Percentiles rank a stretch among this genome's conserved stretches.
These are phyloP conservation scores for Phaetusa simplex DNA, from an alignment of 2,113 vertebrate species.

Conservation along the genomic window DNA sequence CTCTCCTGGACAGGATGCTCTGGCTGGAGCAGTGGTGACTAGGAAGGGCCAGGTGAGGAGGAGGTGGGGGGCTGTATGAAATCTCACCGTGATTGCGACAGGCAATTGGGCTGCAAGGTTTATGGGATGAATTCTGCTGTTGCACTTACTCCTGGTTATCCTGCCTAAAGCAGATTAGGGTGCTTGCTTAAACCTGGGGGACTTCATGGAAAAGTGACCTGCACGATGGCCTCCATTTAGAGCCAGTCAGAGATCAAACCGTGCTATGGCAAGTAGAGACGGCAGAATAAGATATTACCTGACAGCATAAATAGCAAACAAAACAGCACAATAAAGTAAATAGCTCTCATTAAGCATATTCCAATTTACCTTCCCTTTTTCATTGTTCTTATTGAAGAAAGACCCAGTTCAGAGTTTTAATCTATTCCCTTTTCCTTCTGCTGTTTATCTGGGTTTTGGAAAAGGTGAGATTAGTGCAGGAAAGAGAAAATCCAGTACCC, in stretches of 20 bases:
- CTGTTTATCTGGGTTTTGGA: neutral
- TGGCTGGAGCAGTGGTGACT: neutral
- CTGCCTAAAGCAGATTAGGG: neutral
- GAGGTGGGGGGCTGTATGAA: neutral
- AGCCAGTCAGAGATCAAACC: neutral
- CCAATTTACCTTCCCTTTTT: neutral
- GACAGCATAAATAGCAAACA: neutral
- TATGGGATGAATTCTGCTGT: neutral
- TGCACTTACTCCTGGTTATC: neutral
- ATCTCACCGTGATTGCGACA: neutral
- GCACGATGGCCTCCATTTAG: neutral
- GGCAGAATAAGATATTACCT: neutral
- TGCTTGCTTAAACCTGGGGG: neutral
- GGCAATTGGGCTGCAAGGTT: neutral
- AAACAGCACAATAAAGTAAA: neutral
- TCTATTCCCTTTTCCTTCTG: neutral
- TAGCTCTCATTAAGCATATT: neutral
- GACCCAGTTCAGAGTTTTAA: neutral
- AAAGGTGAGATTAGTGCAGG: neutral
- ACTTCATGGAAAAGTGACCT: neutral
- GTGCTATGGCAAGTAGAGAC: neutral
- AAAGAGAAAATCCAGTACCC: neutral
- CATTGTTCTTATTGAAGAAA: neutral
- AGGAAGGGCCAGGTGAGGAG: neutral
- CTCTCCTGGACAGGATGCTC: neutral